A percentile compares a stretch with the other conserved stretches of the same genome.
Evolutionary conservation across 2,113 vertebrate species (phyloP).

Genomic region (Antennarius striatus): DNA sequence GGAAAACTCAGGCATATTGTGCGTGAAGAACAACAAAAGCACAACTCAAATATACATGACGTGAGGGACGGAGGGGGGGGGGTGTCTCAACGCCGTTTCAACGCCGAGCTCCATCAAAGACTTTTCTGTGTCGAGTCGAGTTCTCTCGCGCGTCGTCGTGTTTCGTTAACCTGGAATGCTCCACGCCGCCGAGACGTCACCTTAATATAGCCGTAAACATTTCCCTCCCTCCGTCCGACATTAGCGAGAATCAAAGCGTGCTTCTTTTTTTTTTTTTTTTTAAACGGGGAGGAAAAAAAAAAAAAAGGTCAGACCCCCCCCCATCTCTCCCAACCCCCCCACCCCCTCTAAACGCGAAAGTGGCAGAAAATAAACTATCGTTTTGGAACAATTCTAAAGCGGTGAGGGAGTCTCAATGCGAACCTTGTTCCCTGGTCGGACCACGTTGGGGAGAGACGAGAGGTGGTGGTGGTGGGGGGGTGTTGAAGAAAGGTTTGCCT

Average conservation of each 20-base stretch:
- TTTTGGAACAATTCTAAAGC: constrained; percentile 77
- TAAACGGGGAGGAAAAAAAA: constrained; percentile 47
- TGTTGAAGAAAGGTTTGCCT: constrained; percentile 79
- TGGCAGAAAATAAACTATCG: constrained; percentile 41
- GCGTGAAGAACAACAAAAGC: constrained; percentile 72
- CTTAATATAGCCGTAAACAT: constrained; percentile 72
- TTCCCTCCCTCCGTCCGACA: constrained; percentile 57
- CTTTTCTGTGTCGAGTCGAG: constrained; percentile 20
- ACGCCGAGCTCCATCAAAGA: constrained; percentile 52
- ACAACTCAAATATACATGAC: constrained; percentile 74
- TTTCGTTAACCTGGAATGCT: constrained; percentile 46
- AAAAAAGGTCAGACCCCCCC: constrained; percentile 41
- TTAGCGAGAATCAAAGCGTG: constrained; percentile 67
- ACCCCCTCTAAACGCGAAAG: constrained; percentile 41
- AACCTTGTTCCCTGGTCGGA: constrained; percentile 76
- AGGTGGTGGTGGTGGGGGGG: constrained; percentile 72
- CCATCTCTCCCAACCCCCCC: constrained; percentile 13
- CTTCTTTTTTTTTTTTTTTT: constrained; percentile 28
- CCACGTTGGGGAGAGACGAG: constrained; percentile 72
- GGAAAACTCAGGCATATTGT: constrained; percentile 67
- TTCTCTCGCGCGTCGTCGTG: constrained; percentile 21
- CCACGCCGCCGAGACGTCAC: constrained; percentile 34
- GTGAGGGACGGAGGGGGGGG: constrained; percentile 53
- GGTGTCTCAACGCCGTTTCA: constrained; percentile 54
- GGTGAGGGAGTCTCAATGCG: constrained; percentile 73